phyloP scores from a whole-genome alignment of 2,113 vertebrate genomes.

The Cottus gobio region DNA sequence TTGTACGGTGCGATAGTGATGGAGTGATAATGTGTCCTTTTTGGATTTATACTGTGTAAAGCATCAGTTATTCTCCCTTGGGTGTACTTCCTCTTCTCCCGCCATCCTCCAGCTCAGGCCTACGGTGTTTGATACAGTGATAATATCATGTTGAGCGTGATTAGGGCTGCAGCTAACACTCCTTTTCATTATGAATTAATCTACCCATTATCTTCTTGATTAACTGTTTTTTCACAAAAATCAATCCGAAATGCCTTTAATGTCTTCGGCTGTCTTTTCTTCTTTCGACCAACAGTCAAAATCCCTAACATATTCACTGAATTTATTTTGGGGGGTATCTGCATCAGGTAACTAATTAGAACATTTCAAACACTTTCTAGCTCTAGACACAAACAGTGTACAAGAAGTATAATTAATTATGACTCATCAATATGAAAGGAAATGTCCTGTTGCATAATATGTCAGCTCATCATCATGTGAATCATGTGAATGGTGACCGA shows the following conservation, averaged over 20 bases:
- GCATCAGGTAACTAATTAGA: not conserved
- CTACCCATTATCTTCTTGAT: not conserved
- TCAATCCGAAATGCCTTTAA: not conserved
- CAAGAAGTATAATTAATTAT: not conserved
- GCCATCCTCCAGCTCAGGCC: not conserved
- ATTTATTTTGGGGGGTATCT: not conserved
- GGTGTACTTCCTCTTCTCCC: not conserved
- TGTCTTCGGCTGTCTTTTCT: not conserved
- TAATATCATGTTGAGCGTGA: not conserved
- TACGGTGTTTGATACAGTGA: not conserved
- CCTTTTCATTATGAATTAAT: not conserved
- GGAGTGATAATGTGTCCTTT: not conserved
- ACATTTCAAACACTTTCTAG: not conserved
- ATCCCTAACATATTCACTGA: not conserved
- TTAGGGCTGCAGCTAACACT: not conserved
- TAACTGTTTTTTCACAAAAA: not conserved
- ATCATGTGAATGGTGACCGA: not conserved
- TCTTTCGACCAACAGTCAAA: not conserved
- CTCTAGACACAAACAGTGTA: not conserved
- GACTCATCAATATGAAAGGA: not conserved
- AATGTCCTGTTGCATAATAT: not conserved
- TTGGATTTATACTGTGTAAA: not conserved
- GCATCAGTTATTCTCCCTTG: not conserved
- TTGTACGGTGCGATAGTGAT: not conserved
- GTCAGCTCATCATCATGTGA: too few species aligned